These are phyloP conservation scores for Cylindroiulus punctatus DNA, from an alignment of 2,888 invertebrate genomes.

Conservation along the genomic window DNA sequence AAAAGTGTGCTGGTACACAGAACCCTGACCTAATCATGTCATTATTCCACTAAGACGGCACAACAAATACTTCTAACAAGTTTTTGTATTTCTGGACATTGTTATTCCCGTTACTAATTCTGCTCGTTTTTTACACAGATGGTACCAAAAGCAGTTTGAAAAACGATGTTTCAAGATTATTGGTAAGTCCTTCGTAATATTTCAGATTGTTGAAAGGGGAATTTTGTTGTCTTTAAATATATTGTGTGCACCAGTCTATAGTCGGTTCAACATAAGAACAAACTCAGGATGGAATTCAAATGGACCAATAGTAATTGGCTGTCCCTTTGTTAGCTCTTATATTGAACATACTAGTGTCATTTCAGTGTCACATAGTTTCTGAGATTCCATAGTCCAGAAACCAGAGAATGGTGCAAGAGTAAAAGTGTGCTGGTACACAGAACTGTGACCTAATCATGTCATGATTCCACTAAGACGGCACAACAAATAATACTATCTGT, in stretches of 20 bases:
- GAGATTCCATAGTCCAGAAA: neutral
- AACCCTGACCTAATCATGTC: neutral
- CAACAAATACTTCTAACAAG: constrained; percentile 47
- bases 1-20: neutral
- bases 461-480: constrained; percentile 37
- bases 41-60: constrained; percentile 33
- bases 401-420: neutral
- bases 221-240: too few relatives aligned
- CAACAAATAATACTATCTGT: constrained; percentile 26
- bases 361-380: neutral
- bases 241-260: neutral
- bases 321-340: too few relatives aligned
- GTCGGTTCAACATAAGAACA: too few relatives aligned
- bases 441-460: neutral
- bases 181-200: neutral
- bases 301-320: too few relatives aligned
- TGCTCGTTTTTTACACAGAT: neutral
- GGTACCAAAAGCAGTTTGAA: neutral
- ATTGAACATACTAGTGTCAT: too few relatives aligned
- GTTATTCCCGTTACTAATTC: neutral
- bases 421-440: neutral
- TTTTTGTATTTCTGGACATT: too few relatives aligned
- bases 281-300: too few relatives aligned
- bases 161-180: neutral
- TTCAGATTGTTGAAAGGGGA: too few relatives aligned